Conservation (phyloP, 2,888 invertebrate species). For the Caenorhabditis sp. region DNA sequence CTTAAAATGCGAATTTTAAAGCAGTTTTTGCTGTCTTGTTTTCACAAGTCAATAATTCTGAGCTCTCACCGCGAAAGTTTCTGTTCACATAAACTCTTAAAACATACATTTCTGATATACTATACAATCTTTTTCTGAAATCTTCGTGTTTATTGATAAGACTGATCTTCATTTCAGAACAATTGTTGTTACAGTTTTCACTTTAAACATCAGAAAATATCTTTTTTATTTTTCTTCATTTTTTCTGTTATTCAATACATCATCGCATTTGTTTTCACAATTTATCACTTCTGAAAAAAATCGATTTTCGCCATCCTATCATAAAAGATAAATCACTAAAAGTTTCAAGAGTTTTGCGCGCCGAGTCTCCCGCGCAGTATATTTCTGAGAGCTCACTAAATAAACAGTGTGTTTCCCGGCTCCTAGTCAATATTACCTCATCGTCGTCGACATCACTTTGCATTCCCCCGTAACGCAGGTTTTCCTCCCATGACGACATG, state of each 20-base stretch:
- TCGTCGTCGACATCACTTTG: slow-evolving; percentile 49
- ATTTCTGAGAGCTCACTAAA: slow-evolving; percentile 1
- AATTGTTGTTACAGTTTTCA: no score
- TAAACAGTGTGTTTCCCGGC: background rate
- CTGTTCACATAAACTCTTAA: no score
- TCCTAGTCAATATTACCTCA: slow-evolving; percentile 26
- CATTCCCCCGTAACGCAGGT: slow-evolving; percentile 49
- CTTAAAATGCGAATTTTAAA: no score
- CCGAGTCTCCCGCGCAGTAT: background rate
- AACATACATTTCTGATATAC: no score
- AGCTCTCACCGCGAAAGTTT: no score
- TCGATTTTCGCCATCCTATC: background rate
- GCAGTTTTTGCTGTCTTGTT: no score
- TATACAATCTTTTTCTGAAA: no score
- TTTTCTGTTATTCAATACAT: background rate
- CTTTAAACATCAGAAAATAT: no score
- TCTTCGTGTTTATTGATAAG: no score
- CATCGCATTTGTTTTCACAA: background rate
- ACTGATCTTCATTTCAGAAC: no score
- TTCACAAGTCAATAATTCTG: no score
- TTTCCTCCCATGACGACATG: slow-evolving; percentile 41
- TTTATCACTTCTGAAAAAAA: background rate
- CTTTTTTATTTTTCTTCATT: no score
- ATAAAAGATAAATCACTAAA: slow-evolving; percentile 7
- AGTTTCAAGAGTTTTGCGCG: slow-evolving; percentile 4